phyloP scores from a whole-genome alignment of 2,888 invertebrate species.

The Malthinus seriepunctatus region DNA sequence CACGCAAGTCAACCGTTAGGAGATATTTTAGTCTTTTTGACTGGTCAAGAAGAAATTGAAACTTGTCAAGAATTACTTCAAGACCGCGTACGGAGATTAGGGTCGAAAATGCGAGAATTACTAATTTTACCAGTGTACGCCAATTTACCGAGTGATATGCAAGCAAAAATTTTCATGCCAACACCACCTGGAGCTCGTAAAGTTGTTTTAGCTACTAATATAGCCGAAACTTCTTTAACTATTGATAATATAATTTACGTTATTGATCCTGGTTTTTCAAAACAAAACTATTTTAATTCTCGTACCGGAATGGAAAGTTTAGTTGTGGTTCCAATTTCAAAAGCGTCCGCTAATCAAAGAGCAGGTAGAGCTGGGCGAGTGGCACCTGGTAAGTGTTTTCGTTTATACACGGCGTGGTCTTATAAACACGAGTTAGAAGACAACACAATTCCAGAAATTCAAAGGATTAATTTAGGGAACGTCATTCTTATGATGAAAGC shows the following conservation, averaged over 20 bases:
- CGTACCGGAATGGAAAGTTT: constrained; percentile 98
- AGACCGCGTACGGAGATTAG: constrained; percentile 89
- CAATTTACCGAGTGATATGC: constrained; percentile 98
- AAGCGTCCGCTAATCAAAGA: constrained; percentile 96
- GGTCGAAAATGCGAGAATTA: constrained; percentile 90
- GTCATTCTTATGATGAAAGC: constrained; percentile 97
- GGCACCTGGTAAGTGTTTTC: constrained; percentile 97
- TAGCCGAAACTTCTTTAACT: constrained; percentile 98
- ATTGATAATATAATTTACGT: constrained; percentile 99
- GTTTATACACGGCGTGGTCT: constrained; percentile 97
- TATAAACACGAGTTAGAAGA: constrained; percentile 98
- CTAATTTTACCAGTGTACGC: constrained; percentile 96
- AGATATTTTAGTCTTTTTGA: constrained; percentile 95
- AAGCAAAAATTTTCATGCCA: constrained; percentile 97
- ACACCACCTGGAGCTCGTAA: constrained; percentile 96
- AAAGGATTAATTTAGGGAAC: constrained; percentile 95
- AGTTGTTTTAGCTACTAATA: constrained; percentile 97
- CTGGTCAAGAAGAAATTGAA: constrained; percentile 91
- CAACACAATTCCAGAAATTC: constrained; percentile 97
- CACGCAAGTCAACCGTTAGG: constrained; percentile 96
- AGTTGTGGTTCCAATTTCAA: constrained; percentile 97
- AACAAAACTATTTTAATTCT: constrained; percentile 98
- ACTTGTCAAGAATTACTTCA: constrained; percentile 86
- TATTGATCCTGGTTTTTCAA: constrained; percentile 99
- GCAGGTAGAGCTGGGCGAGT: constrained; percentile 96